Percentiles rank a stretch among this genome's conserved stretches.
Evolutionary conservation across 2,113 vertebrate genomes (phyloP).

Genomic region (Bubo blakistoni): DNA sequence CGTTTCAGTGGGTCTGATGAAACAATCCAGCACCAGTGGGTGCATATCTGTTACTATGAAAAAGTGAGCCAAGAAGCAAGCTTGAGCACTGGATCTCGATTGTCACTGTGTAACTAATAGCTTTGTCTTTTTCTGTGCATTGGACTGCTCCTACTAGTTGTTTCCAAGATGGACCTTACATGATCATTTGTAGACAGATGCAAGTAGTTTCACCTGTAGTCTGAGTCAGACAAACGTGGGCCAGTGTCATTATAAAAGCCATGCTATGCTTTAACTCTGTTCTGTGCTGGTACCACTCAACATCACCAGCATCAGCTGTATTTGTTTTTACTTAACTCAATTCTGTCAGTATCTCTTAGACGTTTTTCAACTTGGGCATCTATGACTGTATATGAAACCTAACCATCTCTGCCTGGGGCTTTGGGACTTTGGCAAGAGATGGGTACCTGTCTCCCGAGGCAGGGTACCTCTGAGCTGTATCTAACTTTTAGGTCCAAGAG

Average conservation of each 20-base stretch:
- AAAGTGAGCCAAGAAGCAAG: background rate
- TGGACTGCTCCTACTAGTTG: background rate
- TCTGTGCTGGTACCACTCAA: background rate
- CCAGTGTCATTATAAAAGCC: background rate
- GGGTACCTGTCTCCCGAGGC: background rate
- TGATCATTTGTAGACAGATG: background rate
- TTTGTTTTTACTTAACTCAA: constrained; percentile 14
- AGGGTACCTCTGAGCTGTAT: background rate
- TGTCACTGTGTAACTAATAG: background rate
- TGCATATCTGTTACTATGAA: background rate
- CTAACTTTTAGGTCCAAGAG: background rate
- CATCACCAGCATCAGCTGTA: background rate
- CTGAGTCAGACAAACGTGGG: background rate
- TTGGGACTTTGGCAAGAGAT: background rate
- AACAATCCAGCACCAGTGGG: background rate
- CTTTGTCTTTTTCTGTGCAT: background rate
- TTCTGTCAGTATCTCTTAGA: background rate
- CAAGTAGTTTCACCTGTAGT: background rate
- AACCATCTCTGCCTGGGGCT: background rate
- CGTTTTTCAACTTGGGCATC: background rate
- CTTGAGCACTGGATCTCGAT: background rate
- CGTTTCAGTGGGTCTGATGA: background rate
- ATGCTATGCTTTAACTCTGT: background rate
- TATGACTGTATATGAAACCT: background rate
- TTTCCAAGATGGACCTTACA: background rate